Conservation (phyloP, 1,140 invertebrate genomes). For the Archegozetes longisetosus region DNA sequence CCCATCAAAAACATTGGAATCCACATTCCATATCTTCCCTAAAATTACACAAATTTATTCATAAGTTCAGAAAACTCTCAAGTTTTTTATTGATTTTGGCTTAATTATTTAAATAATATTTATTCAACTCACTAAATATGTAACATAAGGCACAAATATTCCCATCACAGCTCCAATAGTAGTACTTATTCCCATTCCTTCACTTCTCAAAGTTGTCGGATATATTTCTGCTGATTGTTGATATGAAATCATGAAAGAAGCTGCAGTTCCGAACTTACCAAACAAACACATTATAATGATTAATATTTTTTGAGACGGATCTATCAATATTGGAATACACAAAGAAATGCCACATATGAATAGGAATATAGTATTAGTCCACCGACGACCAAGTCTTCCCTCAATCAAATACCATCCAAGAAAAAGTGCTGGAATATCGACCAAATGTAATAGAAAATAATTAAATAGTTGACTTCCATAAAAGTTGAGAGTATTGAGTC, state of each 20-base stretch:
- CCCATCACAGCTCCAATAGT: slow-evolving; percentile 34
- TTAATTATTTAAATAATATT: background rate
- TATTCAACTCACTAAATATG: slow-evolving; percentile 33
- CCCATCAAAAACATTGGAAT: slow-evolving; percentile 27
- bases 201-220: slow-evolving; percentile 24
- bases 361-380: slow-evolving; percentile 25
- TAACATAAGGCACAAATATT: slow-evolving; percentile 36
- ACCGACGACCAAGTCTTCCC: slow-evolving; percentile 25
- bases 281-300: slow-evolving; percentile 12
- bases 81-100: background rate
- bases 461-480: slow-evolving; percentile 37
- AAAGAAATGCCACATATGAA: slow-evolving; percentile 26
- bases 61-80: background rate
- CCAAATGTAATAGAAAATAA: slow-evolving; percentile 39
- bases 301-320: background rate
- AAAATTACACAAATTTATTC: background rate
- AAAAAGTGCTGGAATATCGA: slow-evolving; percentile 22
- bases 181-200: slow-evolving; percentile 23
- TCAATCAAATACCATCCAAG: slow-evolving; percentile 22
- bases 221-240: slow-evolving; percentile 23
- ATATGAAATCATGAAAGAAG: slow-evolving; percentile 18
- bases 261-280: slow-evolving; percentile 20
- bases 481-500: slow-evolving; percentile 23
- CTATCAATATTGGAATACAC: slow-evolving; percentile 24
- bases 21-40: slow-evolving; percentile 23